phyloP scores from a whole-genome alignment of 2,797 vertebrate genomes.

The Acanthornis magna region DNA sequence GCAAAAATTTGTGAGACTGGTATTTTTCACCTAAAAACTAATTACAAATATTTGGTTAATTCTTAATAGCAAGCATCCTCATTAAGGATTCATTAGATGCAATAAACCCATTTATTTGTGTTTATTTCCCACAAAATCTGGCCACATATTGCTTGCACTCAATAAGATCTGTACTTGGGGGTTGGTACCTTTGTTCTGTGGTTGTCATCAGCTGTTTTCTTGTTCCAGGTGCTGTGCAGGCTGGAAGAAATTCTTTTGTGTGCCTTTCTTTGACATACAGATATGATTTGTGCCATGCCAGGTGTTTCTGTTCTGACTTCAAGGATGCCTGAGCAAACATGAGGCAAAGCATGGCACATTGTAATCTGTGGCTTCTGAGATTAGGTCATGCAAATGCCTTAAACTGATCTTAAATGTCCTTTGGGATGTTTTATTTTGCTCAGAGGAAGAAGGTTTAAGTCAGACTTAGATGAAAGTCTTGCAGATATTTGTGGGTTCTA shows the following conservation, averaged over 20 bases:
- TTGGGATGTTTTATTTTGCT: neutral
- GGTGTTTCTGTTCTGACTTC: neutral
- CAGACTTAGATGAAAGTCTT: neutral
- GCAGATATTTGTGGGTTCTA: constrained; percentile 1
- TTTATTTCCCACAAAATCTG: neutral
- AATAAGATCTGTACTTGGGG: neutral
- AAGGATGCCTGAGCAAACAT: neutral
- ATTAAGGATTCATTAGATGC: neutral
- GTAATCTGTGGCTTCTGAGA: neutral
- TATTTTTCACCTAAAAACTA: neutral
- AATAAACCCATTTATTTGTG: neutral
- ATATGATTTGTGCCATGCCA: neutral
- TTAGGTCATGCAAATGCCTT: neutral
- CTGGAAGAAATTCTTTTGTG: neutral
- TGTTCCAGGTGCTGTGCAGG: neutral
- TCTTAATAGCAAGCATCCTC: neutral
- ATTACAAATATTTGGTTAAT: neutral
- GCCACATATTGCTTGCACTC: neutral
- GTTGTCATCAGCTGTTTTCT: neutral
- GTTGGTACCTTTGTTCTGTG: neutral
- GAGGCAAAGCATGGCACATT: neutral
- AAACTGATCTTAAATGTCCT: neutral
- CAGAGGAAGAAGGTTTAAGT: neutral
- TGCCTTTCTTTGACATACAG: neutral
- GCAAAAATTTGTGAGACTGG: neutral